Conservation (phyloP, 2,113 vertebrate genomes). For the Circaetus gallicus region DNA sequence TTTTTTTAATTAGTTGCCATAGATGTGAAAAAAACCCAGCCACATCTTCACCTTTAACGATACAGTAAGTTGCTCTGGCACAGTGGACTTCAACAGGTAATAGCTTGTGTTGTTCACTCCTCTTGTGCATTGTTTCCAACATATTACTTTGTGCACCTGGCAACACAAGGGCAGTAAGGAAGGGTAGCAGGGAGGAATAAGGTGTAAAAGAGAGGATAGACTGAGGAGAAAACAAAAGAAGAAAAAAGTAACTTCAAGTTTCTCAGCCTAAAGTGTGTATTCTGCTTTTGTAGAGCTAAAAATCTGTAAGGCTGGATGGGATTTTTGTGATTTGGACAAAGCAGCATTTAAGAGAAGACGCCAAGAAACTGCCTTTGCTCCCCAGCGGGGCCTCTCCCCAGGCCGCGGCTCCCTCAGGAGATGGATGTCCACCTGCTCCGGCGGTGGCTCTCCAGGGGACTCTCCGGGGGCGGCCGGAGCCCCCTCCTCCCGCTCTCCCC, state of each 20-base stretch:
- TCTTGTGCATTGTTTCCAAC: not conserved
- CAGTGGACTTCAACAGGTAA: not conserved
- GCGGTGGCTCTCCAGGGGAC: not conserved
- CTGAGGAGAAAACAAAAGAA: not conserved
- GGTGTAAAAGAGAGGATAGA: not conserved
- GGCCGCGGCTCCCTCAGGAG: not conserved
- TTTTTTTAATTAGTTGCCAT: not conserved
- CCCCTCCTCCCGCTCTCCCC: not conserved
- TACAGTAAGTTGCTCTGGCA: not conserved
- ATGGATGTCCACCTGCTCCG: too few species aligned
- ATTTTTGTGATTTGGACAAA: not conserved
- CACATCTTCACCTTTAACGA: not conserved
- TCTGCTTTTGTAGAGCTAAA: not conserved
- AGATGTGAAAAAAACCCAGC: too few species aligned
- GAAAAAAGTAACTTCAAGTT: not conserved
- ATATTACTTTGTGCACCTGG: fast-evolving
- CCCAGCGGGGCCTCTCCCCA: fast-evolving
- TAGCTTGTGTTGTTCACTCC: not conserved
- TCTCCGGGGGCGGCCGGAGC: too few species aligned
- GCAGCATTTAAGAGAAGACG: not conserved
- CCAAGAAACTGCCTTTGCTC: not conserved
- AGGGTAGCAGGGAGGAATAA: not conserved
- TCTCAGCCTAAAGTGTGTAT: not conserved
- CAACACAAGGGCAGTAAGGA: not conserved
- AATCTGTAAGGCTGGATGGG: not conserved